Evolutionary conservation across 2,797 vertebrate species (phyloP), one percentile per base, ranked within the genome.

Genomic region (Pantherophis vulpinus): DNA sequence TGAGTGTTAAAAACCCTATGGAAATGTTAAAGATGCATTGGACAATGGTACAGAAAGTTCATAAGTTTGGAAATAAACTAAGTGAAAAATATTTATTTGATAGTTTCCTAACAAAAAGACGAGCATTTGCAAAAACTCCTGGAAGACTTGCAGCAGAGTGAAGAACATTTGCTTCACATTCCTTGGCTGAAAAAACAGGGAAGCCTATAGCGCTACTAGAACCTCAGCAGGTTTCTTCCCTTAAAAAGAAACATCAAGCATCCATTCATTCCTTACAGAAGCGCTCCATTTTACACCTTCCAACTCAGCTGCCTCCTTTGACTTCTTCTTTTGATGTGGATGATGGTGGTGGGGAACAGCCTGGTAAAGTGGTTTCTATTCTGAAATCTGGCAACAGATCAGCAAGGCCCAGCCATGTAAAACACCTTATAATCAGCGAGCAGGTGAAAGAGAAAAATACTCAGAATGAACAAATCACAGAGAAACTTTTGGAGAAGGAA

Each of bases 231-330:
- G 5, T 23, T 0, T 87, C 58, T 59, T 59, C 18, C 58, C 18
- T 59, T 23, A 59, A 59, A 1, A 59, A 18, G 58, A 2, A 7
- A 6, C 90, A 37, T 0, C 58, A 89, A 51, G 59, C 5, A 0
- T 4, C 27, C 0, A 10, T 27, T 10, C 23, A 54, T 56, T 91
- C 91, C 32, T 20, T 89, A 56, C 37, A 14, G 70, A 37, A 92
- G 29, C 63, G 0, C 0, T n/a, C 91, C 25, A 32, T 74, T 9
- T 0, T 3, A 0, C 47, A 0, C 0, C 47, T 20, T n/a, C 9
- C 87, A 51, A 66, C 89, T 3, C 7, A 66, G 32, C 12, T 20
- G 4, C 2, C 42, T 11, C 0, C 1, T 88, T 47, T 79, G 23
- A 59, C 94, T 0, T 2, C n/a, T n/a, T 61, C 60, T 61, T 10